These are phyloP conservation scores for Sminthopsis crassicaudata DNA, from an alignment of 2,113 vertebrate genomes.

Conservation along the genomic window DNA sequence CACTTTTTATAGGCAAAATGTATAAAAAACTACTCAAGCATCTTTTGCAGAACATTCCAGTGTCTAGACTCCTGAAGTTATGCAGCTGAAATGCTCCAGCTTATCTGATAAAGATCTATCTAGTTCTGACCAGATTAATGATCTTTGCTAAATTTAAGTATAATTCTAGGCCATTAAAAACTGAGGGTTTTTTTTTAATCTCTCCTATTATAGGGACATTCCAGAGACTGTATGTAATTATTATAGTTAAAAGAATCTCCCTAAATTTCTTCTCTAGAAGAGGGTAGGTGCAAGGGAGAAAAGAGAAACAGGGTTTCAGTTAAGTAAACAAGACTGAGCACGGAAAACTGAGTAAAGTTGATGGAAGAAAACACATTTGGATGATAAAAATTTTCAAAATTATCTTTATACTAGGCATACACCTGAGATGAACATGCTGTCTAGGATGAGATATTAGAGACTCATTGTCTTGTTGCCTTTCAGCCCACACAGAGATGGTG, in stretches of 20 bases:
- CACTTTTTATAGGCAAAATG: neutral
- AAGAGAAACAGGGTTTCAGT: slow-evolving; percentile 26
- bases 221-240: neutral
- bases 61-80: neutral
- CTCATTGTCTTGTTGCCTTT: neutral
- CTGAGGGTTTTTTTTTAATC: neutral
- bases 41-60: neutral
- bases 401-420: slow-evolving; percentile 23
- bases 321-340: slow-evolving; percentile 23
- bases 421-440: slow-evolving; percentile 11
- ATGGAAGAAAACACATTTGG: slow-evolving; percentile 33
- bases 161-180: neutral
- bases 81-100: neutral
- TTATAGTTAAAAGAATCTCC: neutral
- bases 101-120: neutral
- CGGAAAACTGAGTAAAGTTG: neutral
- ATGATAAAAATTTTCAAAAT: slow-evolving; percentile 54
- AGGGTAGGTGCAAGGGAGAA: slow-evolving; percentile 35
- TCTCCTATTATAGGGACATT: neutral
- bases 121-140: neutral
- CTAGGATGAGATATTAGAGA: slow-evolving; percentile 38
- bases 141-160: neutral
- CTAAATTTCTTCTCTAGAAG: neutral
- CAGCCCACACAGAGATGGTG: slow-evolving; percentile 4
- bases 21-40: neutral